Conservation (phyloP, 2,797 vertebrate species). For the Odontamblyopus rebecca region DNA sequence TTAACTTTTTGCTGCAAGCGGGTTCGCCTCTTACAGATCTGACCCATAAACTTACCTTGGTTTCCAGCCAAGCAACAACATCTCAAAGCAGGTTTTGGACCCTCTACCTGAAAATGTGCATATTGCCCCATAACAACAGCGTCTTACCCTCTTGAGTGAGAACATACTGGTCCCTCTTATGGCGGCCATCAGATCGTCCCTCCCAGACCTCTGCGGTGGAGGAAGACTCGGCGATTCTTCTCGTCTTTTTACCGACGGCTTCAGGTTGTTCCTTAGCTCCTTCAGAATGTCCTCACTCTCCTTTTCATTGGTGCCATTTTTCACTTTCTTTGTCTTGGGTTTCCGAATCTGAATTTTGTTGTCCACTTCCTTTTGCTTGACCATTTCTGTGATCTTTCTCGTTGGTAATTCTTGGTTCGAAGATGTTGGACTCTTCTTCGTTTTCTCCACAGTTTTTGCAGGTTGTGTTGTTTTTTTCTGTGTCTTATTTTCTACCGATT, state of each 20-base stretch:
- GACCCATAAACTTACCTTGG: no score
- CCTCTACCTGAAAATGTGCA: not conserved
- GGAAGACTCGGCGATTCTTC: slow-evolving; percentile 74
- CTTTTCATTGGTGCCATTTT: slow-evolving; percentile 79
- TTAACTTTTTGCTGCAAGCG: no score
- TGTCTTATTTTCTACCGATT: slow-evolving; percentile 72
- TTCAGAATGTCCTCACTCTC: slow-evolving; percentile 78
- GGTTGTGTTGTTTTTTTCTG: slow-evolving; percentile 76
- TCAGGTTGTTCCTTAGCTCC: slow-evolving; percentile 83
- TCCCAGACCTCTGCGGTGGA: slow-evolving; percentile 78
- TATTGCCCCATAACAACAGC: no score
- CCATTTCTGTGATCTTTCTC: slow-evolving; percentile 82
- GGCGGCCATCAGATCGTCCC: slow-evolving; percentile 86
- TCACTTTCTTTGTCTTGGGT: slow-evolving; percentile 76
- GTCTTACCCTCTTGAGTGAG: slow-evolving; percentile 81
- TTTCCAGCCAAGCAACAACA: not conserved
- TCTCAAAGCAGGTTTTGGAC: not conserved
- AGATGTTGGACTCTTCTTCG: not conserved
- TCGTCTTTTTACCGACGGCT: slow-evolving; percentile 76
- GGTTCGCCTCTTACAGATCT: no score
- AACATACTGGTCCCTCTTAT: slow-evolving; percentile 83
- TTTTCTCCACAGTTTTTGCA: slow-evolving; percentile 75
- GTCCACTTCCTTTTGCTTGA: slow-evolving; percentile 66
- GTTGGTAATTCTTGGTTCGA: not conserved
- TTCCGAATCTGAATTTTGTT: slow-evolving; percentile 78